Evolutionary conservation across 2,888 invertebrate species (phyloP), one percentile per base, ranked within the genome.

Genomic region (Mesoligia furuncula): DNA sequence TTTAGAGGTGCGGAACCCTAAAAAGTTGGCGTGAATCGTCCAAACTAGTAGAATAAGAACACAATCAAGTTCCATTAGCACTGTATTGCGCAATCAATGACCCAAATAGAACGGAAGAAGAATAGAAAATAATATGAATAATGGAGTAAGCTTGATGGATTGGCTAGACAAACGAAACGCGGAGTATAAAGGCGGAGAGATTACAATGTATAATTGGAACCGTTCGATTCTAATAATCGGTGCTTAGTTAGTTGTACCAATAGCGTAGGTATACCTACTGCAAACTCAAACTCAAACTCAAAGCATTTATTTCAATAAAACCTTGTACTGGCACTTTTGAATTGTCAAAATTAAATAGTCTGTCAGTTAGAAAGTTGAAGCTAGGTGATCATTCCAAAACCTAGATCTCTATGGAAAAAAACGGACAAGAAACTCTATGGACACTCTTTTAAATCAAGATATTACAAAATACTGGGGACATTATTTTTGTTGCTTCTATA

Each of bases 51-150:
- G 68, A 83, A 79, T 65, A 72, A 79, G 68, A 72, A 64, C 45
- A 61, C 72, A 82, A 72, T 75, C 45, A 57, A 69, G 71, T 76
- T 76, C 66, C 66, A 83, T 80, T 83, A 73, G 73, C n/a, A 17
- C 27, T 48, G 27, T 73, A 73, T 73, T 79, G 36, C 69, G 70
- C 31, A 82, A 67, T 59, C 31, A 79, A 67, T 59, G 66, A 75
- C 72, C 54, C 59, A 59, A 81, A 85, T 77, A 71, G 51, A 74
- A 72, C 27, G 71, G 69, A 70, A 67, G 78, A 76, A 76, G 71
- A 73, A 80, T 74, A 77, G 68, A 59, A 79, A 36, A 59, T 74
- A 85, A 64, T 76, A 85, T 86, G 79, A 86, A 85, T 84, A 51
- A 79, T 85, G 78, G 77, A 83, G 78, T 61, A 79, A 73, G 73